Base-by-base conservation (phyloP, 37 sponge, comb jelly and placozoan genomes). In the Cliona cf. orientalis region DNA sequence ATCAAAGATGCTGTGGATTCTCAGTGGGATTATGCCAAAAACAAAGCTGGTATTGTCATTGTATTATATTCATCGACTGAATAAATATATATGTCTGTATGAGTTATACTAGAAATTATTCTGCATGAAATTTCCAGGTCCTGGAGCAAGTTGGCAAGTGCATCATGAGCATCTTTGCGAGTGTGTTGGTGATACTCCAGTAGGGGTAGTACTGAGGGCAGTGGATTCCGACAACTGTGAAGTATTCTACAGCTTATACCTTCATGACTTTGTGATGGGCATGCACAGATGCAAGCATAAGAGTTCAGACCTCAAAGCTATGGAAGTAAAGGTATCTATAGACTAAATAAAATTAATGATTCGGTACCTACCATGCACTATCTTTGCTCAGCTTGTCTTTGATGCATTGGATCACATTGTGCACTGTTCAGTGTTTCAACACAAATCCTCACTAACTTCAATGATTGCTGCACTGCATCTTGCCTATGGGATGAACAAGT, bases 1-100 rank as follows among this genome's bases (percentile, higher is more conserved):
- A 41, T 95, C 29, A 84, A 83, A 59, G 78, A 81, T 5, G 57
- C 80, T 22, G 37, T 95, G 34, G 86, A 95, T 22, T 6, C 53
- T 34, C 79, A 45, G 53, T 66, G 79, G 66, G 66, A 64, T 33
- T 66, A 65, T 41, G 76, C 59, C 42, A 58, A 75, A 9, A 75
- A 36, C 31, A 35, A 12, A 4, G 45, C 70, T 42, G 70, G 70
- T 69, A 69, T 42, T 35, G 19, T 67, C 36, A 11, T 34, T 35
- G 12, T 67, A 12, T 19, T 49, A 17, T 49, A 19, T 11, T 49
- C 14, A 11, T 19, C 17, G 55, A 19, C 17, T 19, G 55, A 19
- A 17, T 17, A 49, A 49, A 19, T 17, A 49, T 49, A 17, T 49
- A 49, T 49, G 14, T 19, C 17, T n/a, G n/a, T n/a, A n/a, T n/a